These are phyloP conservation scores for Drosophila subobscura DNA, from an alignment of 1,140 invertebrate species.

Conservation along the genomic window DNA sequence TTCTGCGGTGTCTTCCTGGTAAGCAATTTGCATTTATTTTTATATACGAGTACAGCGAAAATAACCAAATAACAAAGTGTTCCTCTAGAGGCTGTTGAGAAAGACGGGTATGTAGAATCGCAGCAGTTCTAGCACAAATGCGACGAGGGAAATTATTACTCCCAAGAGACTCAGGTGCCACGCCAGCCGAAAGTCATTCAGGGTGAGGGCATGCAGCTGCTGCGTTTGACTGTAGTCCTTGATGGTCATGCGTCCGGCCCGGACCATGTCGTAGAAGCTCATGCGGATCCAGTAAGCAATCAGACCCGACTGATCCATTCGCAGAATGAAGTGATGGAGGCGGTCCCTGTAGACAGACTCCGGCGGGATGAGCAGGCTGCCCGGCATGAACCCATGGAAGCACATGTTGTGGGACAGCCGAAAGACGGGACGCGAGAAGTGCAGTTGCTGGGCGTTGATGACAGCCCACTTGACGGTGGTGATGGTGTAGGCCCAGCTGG, in stretches of 20 bases:
- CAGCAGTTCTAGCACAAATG: slow-evolving; percentile 54
- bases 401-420: slow-evolving; percentile 43
- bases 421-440: slow-evolving; percentile 55
- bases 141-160: slow-evolving; percentile 26
- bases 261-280: slow-evolving; percentile 61
- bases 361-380: slow-evolving; percentile 33
- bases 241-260: slow-evolving; percentile 45
- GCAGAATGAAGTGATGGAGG: slow-evolving; percentile 22
- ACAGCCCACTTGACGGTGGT: slow-evolving; percentile 48
- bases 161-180: slow-evolving; percentile 3
- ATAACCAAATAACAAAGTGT: slow-evolving; percentile 35
- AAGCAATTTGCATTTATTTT: slow-evolving; percentile 74
- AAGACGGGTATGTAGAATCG: slow-evolving; percentile 58
- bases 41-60: slow-evolving; percentile 39
- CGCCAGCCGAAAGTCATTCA: slow-evolving; percentile 32
- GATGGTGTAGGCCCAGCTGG: slow-evolving; percentile 62
- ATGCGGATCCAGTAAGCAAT: slow-evolving; percentile 32
- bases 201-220: background rate
- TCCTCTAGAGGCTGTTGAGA: slow-evolving; percentile 54
- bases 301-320: slow-evolving; percentile 31
- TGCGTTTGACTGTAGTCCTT: slow-evolving; percentile 49
- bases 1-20: slow-evolving; percentile 68
- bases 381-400: background rate
- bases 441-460: slow-evolving; percentile 36
- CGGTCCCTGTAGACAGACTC: slow-evolving; percentile 42